A percentile compares a stretch with the other conserved stretches of the same genome.
Evolutionary conservation across 2,888 invertebrate genomes (phyloP).

Genomic region (Chaitophorus viminalis): DNA sequence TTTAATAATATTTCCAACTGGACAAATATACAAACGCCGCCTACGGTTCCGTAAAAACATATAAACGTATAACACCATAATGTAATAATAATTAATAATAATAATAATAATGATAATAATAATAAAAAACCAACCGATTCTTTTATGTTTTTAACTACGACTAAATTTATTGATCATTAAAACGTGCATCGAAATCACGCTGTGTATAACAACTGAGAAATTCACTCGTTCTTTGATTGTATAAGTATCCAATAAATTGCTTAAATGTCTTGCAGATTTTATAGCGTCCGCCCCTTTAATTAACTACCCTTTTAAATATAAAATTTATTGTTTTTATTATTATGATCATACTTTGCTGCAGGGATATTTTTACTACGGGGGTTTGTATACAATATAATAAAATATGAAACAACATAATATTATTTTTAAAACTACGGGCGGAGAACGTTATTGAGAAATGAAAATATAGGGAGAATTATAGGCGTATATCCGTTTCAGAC

Average conservation of each 20-base stretch:
- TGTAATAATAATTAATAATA: too few species aligned
- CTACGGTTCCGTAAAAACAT: too few species aligned
- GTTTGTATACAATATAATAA: not conserved
- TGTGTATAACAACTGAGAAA: not conserved
- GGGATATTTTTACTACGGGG: slow-evolving; percentile 34
- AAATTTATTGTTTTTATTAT: slow-evolving; percentile 26
- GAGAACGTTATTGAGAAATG: not conserved
- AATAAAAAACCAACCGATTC: not conserved
- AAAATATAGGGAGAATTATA: not conserved
- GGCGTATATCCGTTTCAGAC: not conserved
- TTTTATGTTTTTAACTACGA: not conserved
- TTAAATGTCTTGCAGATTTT: not conserved
- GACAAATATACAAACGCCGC: too few species aligned
- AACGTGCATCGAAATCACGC: not conserved
- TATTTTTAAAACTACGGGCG: not conserved
- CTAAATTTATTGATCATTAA: not conserved
- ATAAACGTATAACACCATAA: not conserved
- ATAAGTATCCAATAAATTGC: slow-evolving; percentile 25
- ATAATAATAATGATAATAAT: too few species aligned
- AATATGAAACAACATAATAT: slow-evolving; percentile 20
- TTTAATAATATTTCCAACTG: too few species aligned
- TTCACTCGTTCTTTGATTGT: not conserved
- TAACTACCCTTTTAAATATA: slow-evolving; percentile 34
- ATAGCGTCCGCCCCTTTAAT: slow-evolving; percentile 21
- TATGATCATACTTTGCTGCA: slow-evolving; percentile 17